phyloP scores from a whole-genome alignment of 2,888 invertebrate genomes.

The Spicauda simplicius region DNA sequence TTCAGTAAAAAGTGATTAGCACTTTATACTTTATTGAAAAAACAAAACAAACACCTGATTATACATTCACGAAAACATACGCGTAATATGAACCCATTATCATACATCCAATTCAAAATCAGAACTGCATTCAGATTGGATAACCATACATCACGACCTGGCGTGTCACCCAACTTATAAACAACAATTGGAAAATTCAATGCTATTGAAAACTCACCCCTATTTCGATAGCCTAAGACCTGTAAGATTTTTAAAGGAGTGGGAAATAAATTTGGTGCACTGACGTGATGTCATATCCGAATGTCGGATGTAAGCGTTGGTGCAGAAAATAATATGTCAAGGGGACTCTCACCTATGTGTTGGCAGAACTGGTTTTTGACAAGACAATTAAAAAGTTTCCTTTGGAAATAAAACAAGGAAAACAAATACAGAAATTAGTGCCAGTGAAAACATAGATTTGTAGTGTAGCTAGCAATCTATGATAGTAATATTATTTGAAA shows the following conservation, averaged over 20 bases:
- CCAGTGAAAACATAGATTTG: not conserved
- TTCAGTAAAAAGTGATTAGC: too few relatives aligned
- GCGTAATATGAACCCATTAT: slow-evolving; percentile 38
- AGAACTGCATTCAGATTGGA: slow-evolving; percentile 49
- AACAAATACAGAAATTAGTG: not conserved
- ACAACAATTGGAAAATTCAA: slow-evolving; percentile 27
- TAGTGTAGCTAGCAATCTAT: not conserved
- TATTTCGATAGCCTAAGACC: not conserved
- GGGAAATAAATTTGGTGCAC: slow-evolving; percentile 11
- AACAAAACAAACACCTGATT: slow-evolving; percentile 27
- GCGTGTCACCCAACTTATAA: slow-evolving; percentile 29
- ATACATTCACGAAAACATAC: slow-evolving; percentile 31
- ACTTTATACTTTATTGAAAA: too few relatives aligned
- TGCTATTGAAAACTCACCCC: slow-evolving; percentile 21
- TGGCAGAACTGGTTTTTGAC: slow-evolving; percentile 45
- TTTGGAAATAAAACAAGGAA: not conserved
- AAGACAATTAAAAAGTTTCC: slow-evolving; percentile 35
- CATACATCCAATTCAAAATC: slow-evolving; percentile 53
- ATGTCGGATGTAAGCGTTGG: slow-evolving; percentile 55
- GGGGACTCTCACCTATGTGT: slow-evolving; percentile 48
- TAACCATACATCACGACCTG: slow-evolving; percentile 49
- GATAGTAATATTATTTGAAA: too few relatives aligned
- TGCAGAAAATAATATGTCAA: slow-evolving; percentile 80
- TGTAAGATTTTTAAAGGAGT: not conserved
- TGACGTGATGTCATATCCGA: slow-evolving; percentile 62